Evolutionary conservation across 2,113 vertebrate species (phyloP).

Genomic region (Geococcyx californianus): DNA sequence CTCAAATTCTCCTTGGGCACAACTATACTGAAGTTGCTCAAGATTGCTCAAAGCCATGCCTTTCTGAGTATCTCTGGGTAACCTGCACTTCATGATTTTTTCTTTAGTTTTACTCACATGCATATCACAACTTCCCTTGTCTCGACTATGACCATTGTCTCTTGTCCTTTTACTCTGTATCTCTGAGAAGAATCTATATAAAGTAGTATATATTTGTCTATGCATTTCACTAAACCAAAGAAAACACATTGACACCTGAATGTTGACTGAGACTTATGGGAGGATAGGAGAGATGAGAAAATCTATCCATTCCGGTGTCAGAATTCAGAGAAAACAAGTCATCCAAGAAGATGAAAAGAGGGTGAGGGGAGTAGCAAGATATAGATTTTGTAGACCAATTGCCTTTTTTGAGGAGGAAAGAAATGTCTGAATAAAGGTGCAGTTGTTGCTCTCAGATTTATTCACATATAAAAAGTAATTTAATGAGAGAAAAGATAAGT

Average conservation of each 20-base stretch:
- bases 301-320: background rate
- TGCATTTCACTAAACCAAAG: background rate
- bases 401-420: background rate
- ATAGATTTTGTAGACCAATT: background rate
- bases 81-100: fast-evolving
- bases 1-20: background rate
- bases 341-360: background rate
- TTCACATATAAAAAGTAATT: background rate
- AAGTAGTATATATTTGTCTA: background rate
- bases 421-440: background rate
- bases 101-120: background rate
- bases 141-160: background rate
- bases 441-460: background rate
- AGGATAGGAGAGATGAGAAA: background rate
- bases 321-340: background rate
- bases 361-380: background rate
- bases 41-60: background rate
- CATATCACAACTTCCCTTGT: background rate
- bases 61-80: background rate
- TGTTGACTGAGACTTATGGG: too few species aligned
- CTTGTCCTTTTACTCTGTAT: background rate
- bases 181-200: background rate
- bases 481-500: background rate
- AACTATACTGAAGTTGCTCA: background rate
- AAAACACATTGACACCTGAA: background rate